phyloP scores from a whole-genome alignment of 30 jellyfish, hydroid and myxozoan species.

The Hydractinia echinata region DNA sequence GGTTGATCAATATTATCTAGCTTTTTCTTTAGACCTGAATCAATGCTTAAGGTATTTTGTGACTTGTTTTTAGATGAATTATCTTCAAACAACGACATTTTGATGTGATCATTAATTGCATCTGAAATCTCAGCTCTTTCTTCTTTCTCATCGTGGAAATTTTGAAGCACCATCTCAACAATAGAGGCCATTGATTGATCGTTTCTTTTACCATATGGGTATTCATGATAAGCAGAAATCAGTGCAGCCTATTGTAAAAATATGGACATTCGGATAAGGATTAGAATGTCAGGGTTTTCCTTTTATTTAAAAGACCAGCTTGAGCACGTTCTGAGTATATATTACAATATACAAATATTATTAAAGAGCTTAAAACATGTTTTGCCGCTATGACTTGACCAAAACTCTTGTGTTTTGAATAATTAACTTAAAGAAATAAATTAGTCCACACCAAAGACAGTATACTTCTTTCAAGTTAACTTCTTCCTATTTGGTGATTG shows the following conservation, averaged over 20 bases:
- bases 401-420: too few relatives aligned
- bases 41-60: background rate
- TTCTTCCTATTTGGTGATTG: too few relatives aligned
- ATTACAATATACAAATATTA: too few relatives aligned
- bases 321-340: too few relatives aligned
- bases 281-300: too few relatives aligned
- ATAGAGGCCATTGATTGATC: background rate
- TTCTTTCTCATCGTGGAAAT: background rate
- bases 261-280: background rate
- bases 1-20: conserved; percentile 15
- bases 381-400: too few relatives aligned
- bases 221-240: conserved; percentile 15
- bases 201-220: conserved; percentile 6
- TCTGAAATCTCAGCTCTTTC: background rate
- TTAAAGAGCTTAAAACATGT: too few relatives aligned
- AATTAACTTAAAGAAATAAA: too few relatives aligned
- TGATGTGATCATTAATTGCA: background rate
- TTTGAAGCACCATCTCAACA: background rate
- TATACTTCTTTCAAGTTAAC: too few relatives aligned
- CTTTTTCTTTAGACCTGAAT: background rate
- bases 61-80: background rate
- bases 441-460: too few relatives aligned
- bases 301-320: too few relatives aligned
- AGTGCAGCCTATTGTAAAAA: conserved; percentile 4
- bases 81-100: background rate